Conservation (phyloP, 2,797 vertebrate genomes). For the Mus caroli region DNA sequence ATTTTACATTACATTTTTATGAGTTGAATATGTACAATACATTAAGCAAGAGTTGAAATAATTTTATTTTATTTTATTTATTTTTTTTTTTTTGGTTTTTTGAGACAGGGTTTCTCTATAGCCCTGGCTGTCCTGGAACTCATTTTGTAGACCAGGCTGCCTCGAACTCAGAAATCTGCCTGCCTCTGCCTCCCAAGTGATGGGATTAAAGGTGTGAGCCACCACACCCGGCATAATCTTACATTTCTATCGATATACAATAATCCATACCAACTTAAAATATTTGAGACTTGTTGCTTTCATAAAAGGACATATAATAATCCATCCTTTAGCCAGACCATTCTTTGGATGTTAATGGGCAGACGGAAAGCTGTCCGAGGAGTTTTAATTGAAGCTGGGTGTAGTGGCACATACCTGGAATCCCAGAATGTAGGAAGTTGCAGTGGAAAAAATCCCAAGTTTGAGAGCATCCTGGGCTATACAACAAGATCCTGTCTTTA, state of each 20-base stretch:
- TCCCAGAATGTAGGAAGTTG: not conserved
- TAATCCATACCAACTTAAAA: not conserved
- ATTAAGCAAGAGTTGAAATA: not conserved
- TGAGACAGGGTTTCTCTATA: too few relatives aligned
- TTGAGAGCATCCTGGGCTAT: not conserved
- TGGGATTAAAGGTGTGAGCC: too few relatives aligned
- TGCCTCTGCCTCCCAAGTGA: too few relatives aligned
- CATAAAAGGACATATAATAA: not conserved
- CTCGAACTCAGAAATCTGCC: too few relatives aligned
- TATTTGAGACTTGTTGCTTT: not conserved
- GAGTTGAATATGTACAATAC: not conserved
- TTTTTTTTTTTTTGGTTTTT: too few relatives aligned
- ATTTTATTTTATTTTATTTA: not conserved
- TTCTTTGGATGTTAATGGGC: not conserved
- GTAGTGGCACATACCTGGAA: not conserved
- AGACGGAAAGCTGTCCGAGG: not conserved
- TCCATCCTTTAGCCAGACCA: not conserved
- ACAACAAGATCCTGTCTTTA: not conserved
- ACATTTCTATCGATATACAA: not conserved
- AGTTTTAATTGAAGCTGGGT: not conserved
- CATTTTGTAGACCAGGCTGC: too few relatives aligned
- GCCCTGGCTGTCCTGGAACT: too few relatives aligned
- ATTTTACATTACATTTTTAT: not conserved
- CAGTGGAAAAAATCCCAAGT: not conserved
- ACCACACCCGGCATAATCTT: not conserved